Base-by-base conservation (phyloP, 1,140 invertebrate species). In the Rhagoletis pomonella region DNA sequence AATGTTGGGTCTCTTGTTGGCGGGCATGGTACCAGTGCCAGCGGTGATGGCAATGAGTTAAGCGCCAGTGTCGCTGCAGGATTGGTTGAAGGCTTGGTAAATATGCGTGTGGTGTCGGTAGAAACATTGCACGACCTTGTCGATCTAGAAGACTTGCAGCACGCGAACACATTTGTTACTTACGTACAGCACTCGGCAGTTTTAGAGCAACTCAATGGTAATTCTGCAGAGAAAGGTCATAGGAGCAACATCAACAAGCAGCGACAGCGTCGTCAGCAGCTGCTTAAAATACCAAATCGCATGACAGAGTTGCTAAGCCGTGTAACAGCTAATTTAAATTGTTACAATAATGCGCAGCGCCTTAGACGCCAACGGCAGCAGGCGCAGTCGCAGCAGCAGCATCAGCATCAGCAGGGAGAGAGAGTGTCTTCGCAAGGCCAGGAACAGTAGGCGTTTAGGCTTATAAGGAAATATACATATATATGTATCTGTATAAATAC, bases 271-370 rank as follows among this genome's bases (percentile, higher is more conserved):
- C 58, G 88, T 50, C 88, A 88, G 47, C 89, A 89, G 84, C 55
- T 91, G 12, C 86, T 88, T 9, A 88, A 90, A 44, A 50, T 91
- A 85, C 91, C 91, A n/a, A 89, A 90, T 67, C 91, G 91, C 12
- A 88, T 91, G 89, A 85, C 85, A 12, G 88, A 88, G n/a, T 89
- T 90, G 29, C 67, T 91, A 6, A 88, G 88, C 47, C 90, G 91
- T 55, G 88, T 91, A 86, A 91, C 91, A 60, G 88, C 90, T 64
- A 91, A 91, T 89, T 86, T 91, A 58, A 91, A 91, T 47, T 91
- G 91, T 60, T 91, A 91, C 87, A 90, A 91, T 88, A 88, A 86
- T 42, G 39, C 60, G 81, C 86, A 60, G 42, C 88, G 88, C 2
- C 90, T 91, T 86, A 87, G 88, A 9, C 86, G 64, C 2, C 64